Evolutionary conservation across 2,888 invertebrate species (phyloP), one percentile per base, ranked within the genome.

Genomic region (Acleris literana): DNA sequence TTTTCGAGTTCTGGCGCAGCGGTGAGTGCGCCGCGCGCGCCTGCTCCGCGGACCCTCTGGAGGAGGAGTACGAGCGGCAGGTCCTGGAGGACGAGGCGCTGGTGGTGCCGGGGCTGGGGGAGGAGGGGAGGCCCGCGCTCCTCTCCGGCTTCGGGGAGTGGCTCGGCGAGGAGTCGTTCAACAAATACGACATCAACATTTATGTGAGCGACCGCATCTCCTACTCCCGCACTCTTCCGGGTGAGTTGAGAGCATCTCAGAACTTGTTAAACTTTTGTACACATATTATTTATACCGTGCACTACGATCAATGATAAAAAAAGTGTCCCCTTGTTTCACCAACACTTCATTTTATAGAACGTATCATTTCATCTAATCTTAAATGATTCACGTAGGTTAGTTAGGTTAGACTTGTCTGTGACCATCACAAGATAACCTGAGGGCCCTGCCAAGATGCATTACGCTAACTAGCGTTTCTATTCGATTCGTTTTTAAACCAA

Each of bases 181-280:
- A 96, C 76, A 95, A 95, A 80, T 96, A 97, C 73, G 98, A 98
- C 1, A 94, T 99, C 71, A 99, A 99, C 83, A 95, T 97, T 66
- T 94, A 97, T 74, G 93, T 98, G 7, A 98, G 98, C 82, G 97
- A 98, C 82, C 95, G 96, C 81, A 96, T 99, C 78, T 95, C 97
- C 0, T 95, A 97, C 76, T 97, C 97, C 84, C 93, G 99, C 74
- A 95, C 95, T 71, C 86, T 97, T 43, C 94, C 94, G 80, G 97
- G 93, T 90, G 79, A 75, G 17, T 65, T 68, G 63, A 64, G 58
- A 49, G 5, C 5, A 5, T 25, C 22, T 5, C 25, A 1, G 25
- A 6, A 25, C 1, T 6, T 25, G 5, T 25, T 25, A 5, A 25
- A 53, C 13, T 63, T 58, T 55, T 33, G 49, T 25, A 33, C 44